Percentiles rank a stretch among this genome's conserved stretches.
These are phyloP conservation scores for Apodemus sylvaticus DNA, from an alignment of 2,113 vertebrate genomes.

Conservation along the genomic window DNA sequence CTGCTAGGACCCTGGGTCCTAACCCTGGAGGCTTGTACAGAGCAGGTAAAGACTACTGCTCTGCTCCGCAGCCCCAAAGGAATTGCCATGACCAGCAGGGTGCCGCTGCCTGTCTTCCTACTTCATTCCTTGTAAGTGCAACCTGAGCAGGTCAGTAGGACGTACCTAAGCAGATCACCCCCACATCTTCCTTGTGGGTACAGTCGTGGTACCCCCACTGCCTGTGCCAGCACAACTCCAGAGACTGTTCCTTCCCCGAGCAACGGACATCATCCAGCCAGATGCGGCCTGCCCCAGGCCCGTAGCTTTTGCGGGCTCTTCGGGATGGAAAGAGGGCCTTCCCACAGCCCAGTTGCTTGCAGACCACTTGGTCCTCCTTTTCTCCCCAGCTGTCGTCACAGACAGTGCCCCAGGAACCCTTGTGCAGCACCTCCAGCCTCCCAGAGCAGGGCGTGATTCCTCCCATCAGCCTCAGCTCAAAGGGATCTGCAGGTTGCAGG, in stretches of 20 bases:
- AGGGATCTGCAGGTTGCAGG: neutral
- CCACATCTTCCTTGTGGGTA: slow-evolving; percentile 66
- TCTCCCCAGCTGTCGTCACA: slow-evolving; percentile 40
- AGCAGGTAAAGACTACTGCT: neutral
- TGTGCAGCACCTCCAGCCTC: neutral
- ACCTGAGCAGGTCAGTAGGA: neutral
- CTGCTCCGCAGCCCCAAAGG: rapidly evolving
- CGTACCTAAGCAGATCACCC: slow-evolving; percentile 58
- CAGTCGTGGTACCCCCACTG: slow-evolving; percentile 70
- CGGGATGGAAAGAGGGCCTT: neutral
- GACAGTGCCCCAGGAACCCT: slow-evolving; percentile 8
- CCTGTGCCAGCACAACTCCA: slow-evolving; percentile 67
- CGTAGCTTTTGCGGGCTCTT: neutral
- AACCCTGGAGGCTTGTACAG: neutral
- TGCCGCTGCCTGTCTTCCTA: neutral
- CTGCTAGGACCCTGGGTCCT: too few species aligned
- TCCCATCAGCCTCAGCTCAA: slow-evolving; percentile 4
- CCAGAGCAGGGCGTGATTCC: neutral
- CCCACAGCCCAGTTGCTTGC: slow-evolving; percentile 69
- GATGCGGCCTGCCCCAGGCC: slow-evolving; percentile 47
- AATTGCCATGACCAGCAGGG: neutral
- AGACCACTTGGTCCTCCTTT: slow-evolving; percentile 55
- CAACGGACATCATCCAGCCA: slow-evolving; percentile 73
- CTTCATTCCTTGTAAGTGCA: rapidly evolving
- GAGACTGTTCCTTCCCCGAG: slow-evolving; percentile 51